Evolutionary conservation across 2,797 vertebrate genomes (phyloP), one percentile per base, ranked within the genome.

Genomic region (Lutjanus campechanus): DNA sequence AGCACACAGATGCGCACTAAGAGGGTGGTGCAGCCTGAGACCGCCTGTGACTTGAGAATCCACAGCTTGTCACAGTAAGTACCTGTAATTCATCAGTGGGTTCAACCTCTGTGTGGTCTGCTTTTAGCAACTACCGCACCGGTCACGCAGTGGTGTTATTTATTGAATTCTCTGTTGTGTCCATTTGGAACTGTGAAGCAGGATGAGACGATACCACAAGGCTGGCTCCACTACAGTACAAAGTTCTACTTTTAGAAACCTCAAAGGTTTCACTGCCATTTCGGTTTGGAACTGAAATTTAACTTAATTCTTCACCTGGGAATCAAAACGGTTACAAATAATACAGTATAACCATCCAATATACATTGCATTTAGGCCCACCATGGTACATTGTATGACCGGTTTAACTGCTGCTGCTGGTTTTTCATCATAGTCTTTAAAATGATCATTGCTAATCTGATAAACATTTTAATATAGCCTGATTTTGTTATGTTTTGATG

Each of bases 31-130:
- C 36, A 29, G 70, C 63, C 76, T 67, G 41, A 88, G 75, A 87
- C 79, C 43, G 62, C 67, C 82, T 70, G 61, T 44, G 81, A 77
- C 82, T 83, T 66, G 50, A 79, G 71, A 78, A 85, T 84, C 82
- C 46, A 9, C 78, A 85, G 77, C 65, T 76, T 77, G 83, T 83
- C 78, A 61, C 64, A 81, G 61, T 76, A 85, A 89, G 66, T 78
- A 76, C 73, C 79, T 75, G 86, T 29, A 82, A 82, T 85, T 79
- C 75, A 82, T 82, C 85, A 76, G 78, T 36, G 69, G 77, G 10
- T 84, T 81, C 71, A 49, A 81, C 71, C 49, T 84, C 78, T 88
- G 89, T 93, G 90, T 90, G 92, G 88, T 91, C 90, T 71, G 54
- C 69, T 63, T 51, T 69, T 50, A 79, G 61, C 46, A 65, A 13